Conservation (phyloP, 2,113 vertebrate species). For the Mormyrus iriodes region DNA sequence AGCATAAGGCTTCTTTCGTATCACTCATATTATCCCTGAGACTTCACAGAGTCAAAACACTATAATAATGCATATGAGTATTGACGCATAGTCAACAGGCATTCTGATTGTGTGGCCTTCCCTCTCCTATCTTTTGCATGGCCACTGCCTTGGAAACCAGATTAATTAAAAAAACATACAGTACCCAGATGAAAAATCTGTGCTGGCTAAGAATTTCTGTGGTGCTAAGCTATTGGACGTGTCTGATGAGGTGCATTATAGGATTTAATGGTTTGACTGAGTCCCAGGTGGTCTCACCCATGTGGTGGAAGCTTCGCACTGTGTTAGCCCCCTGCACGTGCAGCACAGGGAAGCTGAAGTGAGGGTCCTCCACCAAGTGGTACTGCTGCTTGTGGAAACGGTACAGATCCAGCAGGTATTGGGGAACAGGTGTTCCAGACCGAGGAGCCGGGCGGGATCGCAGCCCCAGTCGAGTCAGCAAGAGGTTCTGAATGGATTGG, state of each 20-base stretch:
- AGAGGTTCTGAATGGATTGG: constrained; percentile 51
- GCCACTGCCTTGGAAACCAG: neutral
- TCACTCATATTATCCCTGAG: neutral
- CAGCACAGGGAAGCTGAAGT: constrained; percentile 59
- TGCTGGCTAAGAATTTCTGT: neutral
- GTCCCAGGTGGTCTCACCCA: constrained; percentile 44
- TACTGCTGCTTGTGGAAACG: constrained; percentile 65
- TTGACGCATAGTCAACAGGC: neutral
- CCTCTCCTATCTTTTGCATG: neutral
- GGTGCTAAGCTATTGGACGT: neutral
- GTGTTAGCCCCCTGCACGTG: constrained; percentile 68
- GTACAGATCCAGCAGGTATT: constrained; percentile 68
- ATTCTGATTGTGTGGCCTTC: neutral
- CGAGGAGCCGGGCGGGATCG: constrained; percentile 59
- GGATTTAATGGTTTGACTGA: neutral
- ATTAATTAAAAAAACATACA: neutral
- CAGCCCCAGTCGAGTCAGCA: constrained; percentile 50
- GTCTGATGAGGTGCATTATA: neutral
- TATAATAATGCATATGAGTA: neutral
- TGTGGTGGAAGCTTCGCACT: constrained; percentile 67
- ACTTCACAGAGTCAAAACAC: neutral
- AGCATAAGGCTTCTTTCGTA: neutral
- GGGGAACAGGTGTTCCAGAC: constrained; percentile 54
- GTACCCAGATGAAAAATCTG: neutral
- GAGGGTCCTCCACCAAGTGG: constrained; percentile 59